Evolutionary conservation across 1,140 invertebrate genomes (phyloP), one percentile per base, ranked within the genome.

Genomic region (Drosophila mayri): DNA sequence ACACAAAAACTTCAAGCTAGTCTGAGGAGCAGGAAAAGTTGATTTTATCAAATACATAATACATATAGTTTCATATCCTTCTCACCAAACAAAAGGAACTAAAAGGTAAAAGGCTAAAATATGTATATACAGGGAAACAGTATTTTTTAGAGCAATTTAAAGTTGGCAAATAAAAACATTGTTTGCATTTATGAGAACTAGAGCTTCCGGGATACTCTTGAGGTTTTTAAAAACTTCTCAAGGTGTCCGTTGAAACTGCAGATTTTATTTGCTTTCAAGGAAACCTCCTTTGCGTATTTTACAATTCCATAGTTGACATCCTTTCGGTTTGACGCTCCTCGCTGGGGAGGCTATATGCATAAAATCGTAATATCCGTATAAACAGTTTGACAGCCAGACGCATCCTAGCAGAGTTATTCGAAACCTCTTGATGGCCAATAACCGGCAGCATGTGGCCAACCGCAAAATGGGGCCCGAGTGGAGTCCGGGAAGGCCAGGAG

Each of bases 401-500:
- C 62, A 63, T 47, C 28, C 49, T 55, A 25, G 41, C 35, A 58
- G 70, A 72, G 68, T 71, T 72, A 72, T 71, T 71, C 14, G 66
- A 60, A 47, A 50, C 41, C 68, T 12, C 66, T 49, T 73, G 66
- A 72, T 72, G 70, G 70, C 20, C 70, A 72, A 73, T 73, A 76
- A 58, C 72, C 73, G 74, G 57, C 43, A 59, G 75, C 54, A 61
- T 76, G 62, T 63, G 65, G 75, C 65, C 57, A 38, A 71, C 70
- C 70, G 37, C 70, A 73, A 43, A 59, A 37, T 43, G 70, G 52
- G 47, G 12, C 11, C 63, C 47, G 30, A 44, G 10, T 28, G 12
- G 22, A 28, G 50, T 37, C 32, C 18, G 41, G 28, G 22, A 30
- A 16, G 12, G 30, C 38, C 40, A 20, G 40, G 22, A 41, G 22